These are phyloP conservation scores for Drosophila rubida DNA, from an alignment of 2,888 invertebrate species.

Conservation along the genomic window DNA sequence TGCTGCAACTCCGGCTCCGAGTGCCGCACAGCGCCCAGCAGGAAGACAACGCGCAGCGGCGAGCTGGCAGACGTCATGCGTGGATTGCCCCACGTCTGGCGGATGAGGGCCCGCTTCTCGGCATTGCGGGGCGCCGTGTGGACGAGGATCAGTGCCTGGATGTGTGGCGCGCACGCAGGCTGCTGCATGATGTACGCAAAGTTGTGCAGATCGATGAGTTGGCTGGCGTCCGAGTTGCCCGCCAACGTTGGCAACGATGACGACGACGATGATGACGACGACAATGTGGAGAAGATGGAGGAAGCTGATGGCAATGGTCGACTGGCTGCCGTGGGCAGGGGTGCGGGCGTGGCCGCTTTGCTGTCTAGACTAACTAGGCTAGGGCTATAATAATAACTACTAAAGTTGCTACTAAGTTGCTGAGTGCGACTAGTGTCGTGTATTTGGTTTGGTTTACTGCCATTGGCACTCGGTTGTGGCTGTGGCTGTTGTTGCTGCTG, in stretches of 20 bases:
- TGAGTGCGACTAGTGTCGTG: constrained; percentile 69
- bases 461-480: constrained; percentile 58
- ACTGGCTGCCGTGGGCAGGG: constrained; percentile 34
- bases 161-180: constrained; percentile 85
- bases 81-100: constrained; percentile 90
- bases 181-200: constrained; percentile 88
- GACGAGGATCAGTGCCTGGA: constrained; percentile 87
- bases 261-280: constrained; percentile 5
- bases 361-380: constrained; percentile 58
- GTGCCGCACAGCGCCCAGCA: constrained; percentile 87
- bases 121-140: constrained; percentile 89
- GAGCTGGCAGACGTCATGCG: constrained; percentile 83
- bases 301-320: not conserved
- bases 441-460: constrained; percentile 73
- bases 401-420: constrained; percentile 53
- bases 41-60: constrained; percentile 88
- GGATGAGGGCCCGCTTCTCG: constrained; percentile 88
- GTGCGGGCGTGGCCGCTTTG: constrained; percentile 35
- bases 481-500: constrained; percentile 11
- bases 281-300: not conserved
- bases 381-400: constrained; percentile 54
- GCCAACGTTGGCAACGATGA: not conserved
- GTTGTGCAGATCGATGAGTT: constrained; percentile 87
- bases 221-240: constrained; percentile 48
- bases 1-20: constrained; percentile 81